Evolutionary conservation across 30 jellyfish, hydroid and myxozoan species (phyloP).

Genomic region (Chrysaora quinquecirrha): DNA sequence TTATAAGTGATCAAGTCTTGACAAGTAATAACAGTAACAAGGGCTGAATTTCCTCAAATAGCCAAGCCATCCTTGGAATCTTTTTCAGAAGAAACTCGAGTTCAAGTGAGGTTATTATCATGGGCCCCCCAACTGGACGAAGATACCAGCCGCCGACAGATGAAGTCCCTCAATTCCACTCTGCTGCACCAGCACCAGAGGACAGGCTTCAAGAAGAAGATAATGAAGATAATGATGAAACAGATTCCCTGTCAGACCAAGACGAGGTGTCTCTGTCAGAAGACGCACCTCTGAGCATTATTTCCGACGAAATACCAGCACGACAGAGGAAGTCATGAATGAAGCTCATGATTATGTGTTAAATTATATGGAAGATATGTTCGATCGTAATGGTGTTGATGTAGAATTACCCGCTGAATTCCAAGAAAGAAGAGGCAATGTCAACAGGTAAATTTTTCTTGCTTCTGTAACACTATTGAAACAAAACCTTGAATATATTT

Average conservation of each 20-base stretch:
- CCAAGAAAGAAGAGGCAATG: conserved; percentile 22
- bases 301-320: conserved; percentile 46
- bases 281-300: conserved; percentile 31
- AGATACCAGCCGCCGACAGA: conserved; percentile 19
- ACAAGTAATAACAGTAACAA: no score
- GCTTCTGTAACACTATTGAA: background rate
- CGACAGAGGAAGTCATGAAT: conserved; percentile 60
- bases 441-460: conserved; percentile 17
- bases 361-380: conserved; percentile 64
- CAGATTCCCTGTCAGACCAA: conserved; percentile 40
- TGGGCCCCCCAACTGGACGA: conserved; percentile 62
- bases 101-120: no score
- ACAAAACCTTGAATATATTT: no score
- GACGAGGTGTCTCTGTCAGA: conserved; percentile 6
- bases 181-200: no score
- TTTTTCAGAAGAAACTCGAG: no score
- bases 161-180: conserved; percentile 20
- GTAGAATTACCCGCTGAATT: conserved; percentile 64
- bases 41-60: no score
- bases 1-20: no score
- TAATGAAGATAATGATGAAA: conserved; percentile 38
- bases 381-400: conserved; percentile 66
- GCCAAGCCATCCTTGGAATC: no score
- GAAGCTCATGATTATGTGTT: conserved; percentile 67
- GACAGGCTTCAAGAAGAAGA: background rate